These are phyloP conservation scores for Tenthredo notha DNA, from an alignment of 2,888 invertebrate species.

Conservation along the genomic window DNA sequence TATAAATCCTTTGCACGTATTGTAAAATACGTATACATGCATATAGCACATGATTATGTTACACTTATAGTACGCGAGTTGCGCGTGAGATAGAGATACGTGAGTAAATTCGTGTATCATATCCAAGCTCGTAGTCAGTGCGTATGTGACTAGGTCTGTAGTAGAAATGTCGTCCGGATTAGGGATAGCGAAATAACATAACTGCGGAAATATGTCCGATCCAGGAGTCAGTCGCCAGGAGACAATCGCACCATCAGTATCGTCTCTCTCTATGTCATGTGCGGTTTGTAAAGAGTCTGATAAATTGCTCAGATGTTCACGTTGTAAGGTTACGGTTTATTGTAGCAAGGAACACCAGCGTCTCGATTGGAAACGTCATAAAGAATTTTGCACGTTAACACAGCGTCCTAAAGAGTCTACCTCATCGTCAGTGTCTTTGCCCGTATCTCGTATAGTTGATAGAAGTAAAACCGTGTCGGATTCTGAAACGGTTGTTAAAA, in stretches of 20 bases:
- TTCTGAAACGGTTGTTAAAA: not conserved
- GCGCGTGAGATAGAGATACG: not conserved
- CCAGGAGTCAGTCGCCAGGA: conserved; percentile 69
- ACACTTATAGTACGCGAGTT: conserved; percentile 3
- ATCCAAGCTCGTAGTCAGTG: conserved; percentile 42
- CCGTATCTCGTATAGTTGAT: not conserved
- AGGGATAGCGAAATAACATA: conserved; percentile 55
- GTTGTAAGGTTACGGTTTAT: conserved; percentile 88
- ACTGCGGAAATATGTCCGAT: conserved; percentile 70
- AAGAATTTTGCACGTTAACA: conserved; percentile 73
- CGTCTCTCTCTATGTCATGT: conserved; percentile 73
- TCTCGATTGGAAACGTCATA: conserved; percentile 89
- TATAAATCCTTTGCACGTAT: not conserved
- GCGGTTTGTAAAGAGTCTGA: conserved; percentile 82
- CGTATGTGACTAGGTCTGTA: conserved; percentile 64
- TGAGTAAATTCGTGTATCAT: conserved; percentile 6
- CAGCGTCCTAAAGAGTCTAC: not conserved
- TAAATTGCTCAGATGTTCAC: conserved; percentile 86
- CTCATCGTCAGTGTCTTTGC: not conserved
- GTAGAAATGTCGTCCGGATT: conserved; percentile 64
- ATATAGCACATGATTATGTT: not conserved
- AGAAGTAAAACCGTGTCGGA: not conserved
- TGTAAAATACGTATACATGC: too few species aligned
- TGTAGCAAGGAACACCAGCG: conserved; percentile 90
- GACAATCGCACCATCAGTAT: conserved; percentile 60